phyloP scores from a whole-genome alignment of 2,888 invertebrate species.

The Spilosoma lubricipeda region DNA sequence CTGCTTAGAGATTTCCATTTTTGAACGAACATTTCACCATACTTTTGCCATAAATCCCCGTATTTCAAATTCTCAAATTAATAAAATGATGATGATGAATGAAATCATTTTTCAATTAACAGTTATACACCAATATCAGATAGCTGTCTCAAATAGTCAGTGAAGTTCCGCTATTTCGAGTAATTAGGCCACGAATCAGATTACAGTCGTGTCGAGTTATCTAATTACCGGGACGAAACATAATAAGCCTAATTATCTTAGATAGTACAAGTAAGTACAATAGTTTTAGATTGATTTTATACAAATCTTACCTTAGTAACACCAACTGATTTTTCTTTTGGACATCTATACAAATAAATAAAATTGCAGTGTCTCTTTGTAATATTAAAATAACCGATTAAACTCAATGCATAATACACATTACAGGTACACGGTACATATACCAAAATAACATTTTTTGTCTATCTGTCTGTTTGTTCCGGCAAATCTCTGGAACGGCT shows the following conservation, averaged over 20 bases:
- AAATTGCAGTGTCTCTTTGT: too few relatives aligned
- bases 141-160: neutral
- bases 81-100: too few relatives aligned
- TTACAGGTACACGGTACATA: too few relatives aligned
- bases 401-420: too few relatives aligned
- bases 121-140: neutral
- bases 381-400: too few relatives aligned
- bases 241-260: constrained; percentile 1
- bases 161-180: neutral
- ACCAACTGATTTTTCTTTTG: too few relatives aligned
- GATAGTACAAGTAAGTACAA: neutral
- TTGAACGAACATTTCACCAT: neutral
- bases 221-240: neutral
- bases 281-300: neutral
- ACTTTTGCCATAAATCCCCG: neutral
- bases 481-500: too few relatives aligned
- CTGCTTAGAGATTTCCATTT: constrained; percentile 5
- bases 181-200: constrained; percentile 13
- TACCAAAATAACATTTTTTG: too few relatives aligned
- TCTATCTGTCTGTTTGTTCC: too few relatives aligned
- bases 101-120: neutral
- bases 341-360: too few relatives aligned
- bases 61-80: neutral
- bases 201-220: constrained; percentile 13
- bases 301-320: neutral